A percentile compares a stretch with the other conserved stretches of the same genome.
Evolutionary conservation across 1,140 invertebrate species (phyloP).

Genomic region (Macrocentrus cingulum): DNA sequence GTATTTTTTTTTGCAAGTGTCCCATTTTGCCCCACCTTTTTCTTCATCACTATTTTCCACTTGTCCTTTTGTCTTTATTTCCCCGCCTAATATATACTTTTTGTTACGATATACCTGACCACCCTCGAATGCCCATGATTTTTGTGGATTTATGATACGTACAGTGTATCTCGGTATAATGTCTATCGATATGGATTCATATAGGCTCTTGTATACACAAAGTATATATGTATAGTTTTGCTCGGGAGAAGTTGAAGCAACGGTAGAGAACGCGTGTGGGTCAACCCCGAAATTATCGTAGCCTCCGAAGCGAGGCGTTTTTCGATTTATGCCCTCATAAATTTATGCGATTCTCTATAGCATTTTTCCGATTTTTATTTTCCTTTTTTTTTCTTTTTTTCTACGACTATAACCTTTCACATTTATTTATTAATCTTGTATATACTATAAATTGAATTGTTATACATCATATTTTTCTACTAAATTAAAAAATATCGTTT

Average conservation of each 20-base stretch:
- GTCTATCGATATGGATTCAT: constrained; percentile 11
- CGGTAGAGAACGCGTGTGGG: constrained; percentile 31
- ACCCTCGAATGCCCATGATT: constrained; percentile 14
- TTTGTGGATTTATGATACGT: constrained; percentile 28
- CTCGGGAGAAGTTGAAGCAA: constrained; percentile 10
- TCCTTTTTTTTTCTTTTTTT: constrained; percentile 31
- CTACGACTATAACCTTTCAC: background rate
- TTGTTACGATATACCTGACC: too few relatives aligned
- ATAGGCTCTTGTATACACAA: constrained; percentile 4
- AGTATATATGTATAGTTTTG: background rate
- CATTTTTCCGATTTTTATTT: constrained; percentile 48
- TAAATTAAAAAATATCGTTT: too few relatives aligned
- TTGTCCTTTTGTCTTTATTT: too few relatives aligned
- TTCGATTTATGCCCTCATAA: constrained; percentile 55
- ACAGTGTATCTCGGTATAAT: constrained; percentile 21
- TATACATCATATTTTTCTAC: too few relatives aligned
- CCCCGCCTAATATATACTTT: background rate
- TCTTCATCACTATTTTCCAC: too few relatives aligned
- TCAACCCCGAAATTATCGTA: constrained; percentile 42
- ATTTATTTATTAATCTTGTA: background rate
- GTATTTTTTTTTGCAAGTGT: too few relatives aligned
- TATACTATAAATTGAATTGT: too few relatives aligned
- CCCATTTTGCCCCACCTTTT: too few relatives aligned
- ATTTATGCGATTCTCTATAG: constrained; percentile 49
- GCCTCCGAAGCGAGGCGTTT: constrained; percentile 33